These are phyloP conservation scores for Drosophila tanythrix DNA, from an alignment of 2,888 invertebrate genomes.

Conservation along the genomic window DNA sequence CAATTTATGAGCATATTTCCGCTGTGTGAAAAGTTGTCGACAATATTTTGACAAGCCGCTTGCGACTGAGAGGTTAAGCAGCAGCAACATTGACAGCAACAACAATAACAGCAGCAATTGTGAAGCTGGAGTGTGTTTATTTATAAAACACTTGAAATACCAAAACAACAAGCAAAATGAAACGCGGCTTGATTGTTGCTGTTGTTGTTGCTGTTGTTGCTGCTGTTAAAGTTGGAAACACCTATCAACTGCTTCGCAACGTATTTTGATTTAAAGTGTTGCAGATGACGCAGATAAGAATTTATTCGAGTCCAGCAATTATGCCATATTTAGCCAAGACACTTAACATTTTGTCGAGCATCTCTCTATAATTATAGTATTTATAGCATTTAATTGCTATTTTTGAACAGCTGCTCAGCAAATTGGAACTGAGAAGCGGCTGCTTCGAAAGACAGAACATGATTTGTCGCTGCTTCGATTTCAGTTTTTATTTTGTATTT, in stretches of 20 bases:
- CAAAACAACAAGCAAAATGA: conserved; percentile 59
- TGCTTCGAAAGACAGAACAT: conserved; percentile 10
- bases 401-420: conserved; percentile 54
- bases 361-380: conserved; percentile 37
- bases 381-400: conserved; percentile 71
- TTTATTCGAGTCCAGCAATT: conserved; percentile 34
- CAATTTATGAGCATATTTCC: conserved; percentile 75
- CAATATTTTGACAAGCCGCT: conserved; percentile 52
- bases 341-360: conserved; percentile 25
- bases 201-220: conserved; percentile 5
- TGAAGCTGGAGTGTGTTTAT: conserved; percentile 70
- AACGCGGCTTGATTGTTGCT: conserved; percentile 66
- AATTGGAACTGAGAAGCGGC: conserved; percentile 4
- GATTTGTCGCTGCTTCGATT: conserved; percentile 12
- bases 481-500: background rate
- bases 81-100: conserved; percentile 45
- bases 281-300: conserved; percentile 67
- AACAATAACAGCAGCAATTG: conserved; percentile 37
- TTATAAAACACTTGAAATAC: conserved; percentile 81
- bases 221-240: conserved; percentile 25
- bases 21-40: conserved; percentile 48
- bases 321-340: conserved; percentile 60
- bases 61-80: conserved; percentile 44
- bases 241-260: conserved; percentile 28
- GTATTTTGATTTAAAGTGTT: conserved; percentile 47